phyloP scores from a whole-genome alignment of 2,797 vertebrate genomes.

The Apodemus agrarius region DNA sequence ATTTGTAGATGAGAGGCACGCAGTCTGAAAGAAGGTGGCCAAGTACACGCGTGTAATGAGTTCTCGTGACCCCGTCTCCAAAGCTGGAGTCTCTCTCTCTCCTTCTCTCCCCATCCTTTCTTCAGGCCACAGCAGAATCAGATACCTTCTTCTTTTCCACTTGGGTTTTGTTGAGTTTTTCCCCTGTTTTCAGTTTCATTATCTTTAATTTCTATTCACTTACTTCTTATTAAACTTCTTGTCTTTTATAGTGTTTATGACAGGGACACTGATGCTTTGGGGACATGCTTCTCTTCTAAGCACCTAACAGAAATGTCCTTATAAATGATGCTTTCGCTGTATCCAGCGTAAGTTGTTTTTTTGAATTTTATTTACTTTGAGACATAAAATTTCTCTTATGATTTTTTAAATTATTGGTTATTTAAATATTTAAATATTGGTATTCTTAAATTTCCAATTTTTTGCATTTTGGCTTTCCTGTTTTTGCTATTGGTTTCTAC shows the following conservation, averaged over 20 bases:
- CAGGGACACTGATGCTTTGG: conserved; percentile 17
- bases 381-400: conserved; percentile 29
- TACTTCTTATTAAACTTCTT: background rate
- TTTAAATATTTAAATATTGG: too few species aligned
- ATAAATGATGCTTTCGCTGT: background rate
- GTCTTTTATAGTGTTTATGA: background rate
- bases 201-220: conserved; percentile 16
- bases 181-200: background rate
- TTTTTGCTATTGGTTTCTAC: background rate
- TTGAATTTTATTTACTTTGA: conserved; percentile 16
- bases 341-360: background rate
- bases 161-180: background rate
- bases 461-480: background rate
- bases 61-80: background rate
- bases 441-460: conserved; percentile 31
- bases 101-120: background rate
- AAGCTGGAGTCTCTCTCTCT: background rate
- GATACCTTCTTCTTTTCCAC: conserved; percentile 17
- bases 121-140: background rate
- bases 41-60: background rate
- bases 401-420: conserved; percentile 2
- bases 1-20: background rate
- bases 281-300: background rate
- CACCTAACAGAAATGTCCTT: background rate
- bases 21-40: background rate